Conservation (phyloP, 1,140 invertebrate genomes). For the Rhopalosiphum maidis region DNA sequence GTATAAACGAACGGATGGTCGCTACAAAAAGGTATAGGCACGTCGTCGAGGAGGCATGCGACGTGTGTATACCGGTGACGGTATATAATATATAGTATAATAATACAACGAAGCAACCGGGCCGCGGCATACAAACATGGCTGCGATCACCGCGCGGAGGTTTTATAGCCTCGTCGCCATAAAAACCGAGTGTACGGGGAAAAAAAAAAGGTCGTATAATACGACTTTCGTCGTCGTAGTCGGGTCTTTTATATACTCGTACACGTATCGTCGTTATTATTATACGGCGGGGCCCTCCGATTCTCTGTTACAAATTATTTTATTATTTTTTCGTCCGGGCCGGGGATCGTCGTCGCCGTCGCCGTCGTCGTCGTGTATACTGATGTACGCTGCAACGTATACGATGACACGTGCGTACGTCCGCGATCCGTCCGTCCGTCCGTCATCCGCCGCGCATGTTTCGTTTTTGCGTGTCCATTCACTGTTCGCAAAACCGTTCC, state of each 20-base stretch:
- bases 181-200: background rate
- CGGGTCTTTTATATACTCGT: constrained; percentile 10
- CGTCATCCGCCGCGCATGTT: background rate
- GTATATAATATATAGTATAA: background rate
- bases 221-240: background rate
- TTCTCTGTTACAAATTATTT: constrained; percentile 32
- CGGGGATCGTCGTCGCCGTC: background rate
- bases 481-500: background rate
- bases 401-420: constrained; percentile 29
- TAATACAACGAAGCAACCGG: background rate
- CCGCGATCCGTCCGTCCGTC: constrained; percentile 1
- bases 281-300: constrained; percentile 16
- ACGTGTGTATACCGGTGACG: background rate
- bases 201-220: constrained; percentile 36
- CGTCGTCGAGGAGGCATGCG: background rate
- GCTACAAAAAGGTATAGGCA: background rate
- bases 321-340: constrained; percentile 36
- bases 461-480: background rate
- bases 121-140: background rate
- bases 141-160: background rate
- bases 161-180: constrained; percentile 42
- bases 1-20: background rate
- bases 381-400: background rate
- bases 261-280: too few species aligned
- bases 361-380: background rate